These are phyloP conservation scores for Zoanthus solanderi DNA, from an alignment of 92 coral and sea anemone genomes.

Conservation along the genomic window DNA sequence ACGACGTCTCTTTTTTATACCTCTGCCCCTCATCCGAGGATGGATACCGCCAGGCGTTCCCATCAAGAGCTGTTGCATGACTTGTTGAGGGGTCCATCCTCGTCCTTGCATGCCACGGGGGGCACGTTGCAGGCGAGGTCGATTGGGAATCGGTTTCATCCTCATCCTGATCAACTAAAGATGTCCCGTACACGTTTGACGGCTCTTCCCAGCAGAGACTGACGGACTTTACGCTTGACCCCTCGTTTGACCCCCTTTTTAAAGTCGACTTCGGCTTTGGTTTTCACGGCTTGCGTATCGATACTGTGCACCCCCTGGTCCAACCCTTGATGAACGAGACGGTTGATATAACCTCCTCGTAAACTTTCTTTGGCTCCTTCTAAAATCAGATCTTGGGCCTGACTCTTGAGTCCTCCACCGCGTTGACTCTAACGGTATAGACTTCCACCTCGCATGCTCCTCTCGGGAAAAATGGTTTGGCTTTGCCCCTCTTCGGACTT, in stretches of 20 bases:
- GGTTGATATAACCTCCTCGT: slow-evolving; percentile 6
- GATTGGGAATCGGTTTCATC: not conserved
- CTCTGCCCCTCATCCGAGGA: not conserved
- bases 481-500: not conserved
- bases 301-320: not conserved
- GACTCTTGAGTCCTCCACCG: not conserved
- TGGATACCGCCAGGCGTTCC: not conserved
- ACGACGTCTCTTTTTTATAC: slow-evolving; percentile 12
- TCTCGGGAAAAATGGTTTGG: not conserved
- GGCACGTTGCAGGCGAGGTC: not conserved
- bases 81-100: not conserved
- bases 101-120: slow-evolving; percentile 26
- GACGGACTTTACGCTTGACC: slow-evolving; percentile 3
- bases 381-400: too few relatives aligned
- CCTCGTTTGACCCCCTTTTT: not conserved
- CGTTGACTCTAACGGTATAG: not conserved
- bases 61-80: not conserved
- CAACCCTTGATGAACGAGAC: slow-evolving; percentile 1
- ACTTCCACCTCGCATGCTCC: not conserved
- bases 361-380: not conserved
- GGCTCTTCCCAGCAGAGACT: slow-evolving; percentile 5
- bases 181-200: not conserved
- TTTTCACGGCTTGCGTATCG: not conserved
- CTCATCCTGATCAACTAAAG: not conserved
- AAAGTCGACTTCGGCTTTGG: not conserved